Evolutionary conservation across 2,113 vertebrate species (phyloP), one percentile per base, ranked within the genome.

Genomic region (Spilogale gracilis): DNA sequence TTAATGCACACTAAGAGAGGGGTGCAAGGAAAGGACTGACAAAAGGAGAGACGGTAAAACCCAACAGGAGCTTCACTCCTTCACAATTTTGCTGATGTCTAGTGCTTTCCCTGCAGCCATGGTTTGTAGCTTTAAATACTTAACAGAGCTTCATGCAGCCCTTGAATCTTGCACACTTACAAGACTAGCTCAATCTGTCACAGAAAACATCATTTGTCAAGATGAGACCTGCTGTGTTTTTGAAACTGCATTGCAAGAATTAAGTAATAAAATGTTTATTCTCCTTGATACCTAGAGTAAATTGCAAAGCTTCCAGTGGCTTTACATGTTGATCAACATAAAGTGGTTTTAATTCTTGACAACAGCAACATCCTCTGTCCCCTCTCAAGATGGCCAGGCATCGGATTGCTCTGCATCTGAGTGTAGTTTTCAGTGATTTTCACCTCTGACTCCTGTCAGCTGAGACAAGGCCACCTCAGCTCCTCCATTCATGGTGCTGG

Each of bases 331-430:
- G 89, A 86, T 85, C n/a, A 74, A 61, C 78, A 38, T 56, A 56
- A 86, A 93, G n/a, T 67, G 12, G 6, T n/a, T 89, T 93, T 54
- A 63, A 25, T 92, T 76, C 56, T 30, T 61, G 90, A 78, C 21
- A 32, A 81, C 3, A 25, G 45, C 45, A 52, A 7, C 2, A n/a
- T 96, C 91, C 38, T 67, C 73, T 79, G 67, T 74, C 65, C 23
- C 14, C 10, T 84, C 61, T 82, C 60, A 45, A 7, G 18, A 45
- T 63, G 67, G 79, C 71, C 95, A 80, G 86, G 50, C 71, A 73
- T 89, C 4, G 54, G 48, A 86, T 89, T 86, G 54, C n/a, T 93
- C 21, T 20, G 87, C 91, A 93, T 95, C 96, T 95, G 93, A 91
- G 82, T 61, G 95, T 88, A 80, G 21, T 5, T 76, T 43, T 61